Conservation (phyloP, 2,113 vertebrate genomes). For the Tauraco erythrolophus region DNA sequence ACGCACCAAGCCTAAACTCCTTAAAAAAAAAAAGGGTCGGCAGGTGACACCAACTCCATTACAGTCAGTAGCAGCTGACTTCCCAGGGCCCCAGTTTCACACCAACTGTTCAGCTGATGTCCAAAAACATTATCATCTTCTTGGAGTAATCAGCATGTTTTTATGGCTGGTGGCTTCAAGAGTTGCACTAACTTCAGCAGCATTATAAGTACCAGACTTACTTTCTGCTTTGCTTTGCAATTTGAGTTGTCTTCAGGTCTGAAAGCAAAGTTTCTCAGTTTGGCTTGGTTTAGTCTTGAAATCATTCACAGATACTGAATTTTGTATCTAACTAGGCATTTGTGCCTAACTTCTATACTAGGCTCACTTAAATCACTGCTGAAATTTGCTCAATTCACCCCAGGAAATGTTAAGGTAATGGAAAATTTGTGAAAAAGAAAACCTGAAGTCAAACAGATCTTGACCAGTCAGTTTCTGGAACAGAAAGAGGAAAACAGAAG, state of each 20-base stretch:
- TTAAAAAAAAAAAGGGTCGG: neutral
- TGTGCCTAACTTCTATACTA: neutral
- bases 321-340: neutral
- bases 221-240: neutral
- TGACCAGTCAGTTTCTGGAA: neutral
- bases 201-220: neutral
- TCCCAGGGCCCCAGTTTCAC: neutral
- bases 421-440: neutral
- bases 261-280: neutral
- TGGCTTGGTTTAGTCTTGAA: neutral
- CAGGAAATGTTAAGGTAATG: neutral
- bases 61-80: neutral
- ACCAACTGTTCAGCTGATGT: neutral
- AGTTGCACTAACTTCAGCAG: neutral
- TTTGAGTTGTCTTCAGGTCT: neutral
- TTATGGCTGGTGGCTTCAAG: neutral
- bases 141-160: neutral
- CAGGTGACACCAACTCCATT: neutral
- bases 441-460: neutral
- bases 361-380: neutral
- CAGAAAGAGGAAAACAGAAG: slow-evolving; percentile 28
- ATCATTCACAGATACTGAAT: neutral
- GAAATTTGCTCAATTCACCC: neutral
- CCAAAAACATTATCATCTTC: neutral
- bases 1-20: neutral